Base-by-base conservation (phyloP, 2,797 vertebrate genomes). In the Ctenopoma kingsleyae region DNA sequence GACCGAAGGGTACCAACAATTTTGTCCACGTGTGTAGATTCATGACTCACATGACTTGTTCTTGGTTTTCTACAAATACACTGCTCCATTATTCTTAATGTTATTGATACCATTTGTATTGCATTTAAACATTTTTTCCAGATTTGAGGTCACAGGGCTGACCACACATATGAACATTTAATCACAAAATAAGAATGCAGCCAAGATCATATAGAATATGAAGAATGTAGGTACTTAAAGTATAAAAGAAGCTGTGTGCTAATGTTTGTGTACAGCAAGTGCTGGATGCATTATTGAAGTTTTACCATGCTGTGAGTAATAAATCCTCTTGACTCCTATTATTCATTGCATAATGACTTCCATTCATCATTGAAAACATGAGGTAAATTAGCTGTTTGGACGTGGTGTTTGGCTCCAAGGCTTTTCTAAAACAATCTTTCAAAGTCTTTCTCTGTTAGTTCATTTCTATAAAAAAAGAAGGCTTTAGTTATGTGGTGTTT, bases 351-450 rank as follows among this genome's bases (percentile, higher is more conserved):
- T 90, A 91, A 91, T 92, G 81, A 84, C 78, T 67, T 81, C 79
- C 86, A 91, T 92, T 92, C 74, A 90, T 92, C 86, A 92, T 59
- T 69, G 61, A 76, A 87, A 91, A 85, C 85, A 83, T 80, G 83
- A 81, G 69, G 78, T 82, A 89, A 88, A 92, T 90, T 87, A 92
- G 80, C 79, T 84, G 69, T 54, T 81, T 71, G 78, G 88, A 76
- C 69, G 63, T 79, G 30, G 44, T 69, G 74, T 80, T 83, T 68
- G 74, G 67, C 79, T 89, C 23, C 10, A 40, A 84, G 78, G 81
- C 62, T 71, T 73, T 67, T 63, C 55, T 82, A 44, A 74, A 83
- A 78, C 58, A 72, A 83, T 73, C 55, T 63, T 73, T 88, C 61
- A 80, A 75, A 79, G 62, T 78, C 68, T 78, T 83, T 81, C 71